Percentiles rank a stretch among this genome's conserved stretches.
Conservation (phyloP, 2,797 vertebrate genomes). For the Muraenolepis orangiensis region DNA sequence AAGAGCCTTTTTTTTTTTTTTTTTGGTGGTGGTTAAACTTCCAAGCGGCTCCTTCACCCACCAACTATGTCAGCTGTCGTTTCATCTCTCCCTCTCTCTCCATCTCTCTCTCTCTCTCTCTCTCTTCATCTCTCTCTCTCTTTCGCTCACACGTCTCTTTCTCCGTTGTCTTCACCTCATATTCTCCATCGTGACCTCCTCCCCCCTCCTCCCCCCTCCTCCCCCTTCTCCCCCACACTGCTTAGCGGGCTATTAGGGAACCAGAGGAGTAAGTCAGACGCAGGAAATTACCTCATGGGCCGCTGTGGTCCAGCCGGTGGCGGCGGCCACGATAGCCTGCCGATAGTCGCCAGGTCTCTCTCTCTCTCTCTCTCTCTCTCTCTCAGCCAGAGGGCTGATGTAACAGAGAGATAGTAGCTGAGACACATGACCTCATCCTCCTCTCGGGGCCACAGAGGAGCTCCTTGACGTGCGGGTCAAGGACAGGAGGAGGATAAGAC, state of each 20-base stretch:
- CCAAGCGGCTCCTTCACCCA: conserved; percentile 36
- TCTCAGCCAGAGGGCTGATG: no score
- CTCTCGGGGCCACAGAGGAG: no score
- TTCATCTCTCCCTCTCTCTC: conserved; percentile 1
- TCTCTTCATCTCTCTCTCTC: neutral
- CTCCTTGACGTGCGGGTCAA: no score
- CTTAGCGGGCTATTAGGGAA: conserved; percentile 23
- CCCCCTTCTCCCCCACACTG: neutral
- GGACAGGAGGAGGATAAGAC: no score
- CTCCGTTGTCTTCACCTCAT: neutral
- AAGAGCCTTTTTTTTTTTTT: neutral
- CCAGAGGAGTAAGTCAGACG: conserved; percentile 31
- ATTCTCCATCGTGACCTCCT: neutral
- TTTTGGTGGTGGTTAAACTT: conserved; percentile 54
- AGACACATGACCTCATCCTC: no score
- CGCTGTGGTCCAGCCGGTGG: conserved; percentile 31
- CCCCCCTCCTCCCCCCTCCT: no score
- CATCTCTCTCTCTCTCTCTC: conserved; percentile 2
- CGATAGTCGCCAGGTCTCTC: neutral
- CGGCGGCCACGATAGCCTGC: no score
- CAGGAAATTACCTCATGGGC: conserved; percentile 58
- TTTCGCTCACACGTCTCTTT: neutral
- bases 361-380: neutral
- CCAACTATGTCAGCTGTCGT: conserved; percentile 40
- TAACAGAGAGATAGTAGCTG: no score